Percentiles rank a stretch among this genome's conserved stretches.
These are phyloP conservation scores for Eurystomus gularis DNA, from an alignment of 2,113 vertebrate genomes.

Conservation along the genomic window DNA sequence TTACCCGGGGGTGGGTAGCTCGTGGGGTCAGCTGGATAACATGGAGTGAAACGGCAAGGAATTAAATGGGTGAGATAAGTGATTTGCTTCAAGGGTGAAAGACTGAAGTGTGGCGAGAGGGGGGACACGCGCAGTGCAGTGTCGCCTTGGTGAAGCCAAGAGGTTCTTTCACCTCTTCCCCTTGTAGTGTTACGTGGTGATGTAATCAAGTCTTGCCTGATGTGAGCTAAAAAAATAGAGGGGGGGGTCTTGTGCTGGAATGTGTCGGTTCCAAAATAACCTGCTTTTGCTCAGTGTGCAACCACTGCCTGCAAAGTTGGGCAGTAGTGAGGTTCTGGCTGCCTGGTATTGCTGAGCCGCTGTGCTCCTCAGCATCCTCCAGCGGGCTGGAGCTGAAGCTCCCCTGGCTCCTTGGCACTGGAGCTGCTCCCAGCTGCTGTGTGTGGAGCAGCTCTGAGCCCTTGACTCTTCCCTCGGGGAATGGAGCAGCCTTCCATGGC, in stretches of 20 bases:
- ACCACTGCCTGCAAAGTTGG: background rate
- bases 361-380: fast-evolving
- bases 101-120: fast-evolving
- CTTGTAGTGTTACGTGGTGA: fast-evolving
- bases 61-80: background rate
- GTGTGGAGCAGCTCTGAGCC: background rate
- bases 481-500: background rate
- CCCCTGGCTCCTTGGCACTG: fast-evolving
- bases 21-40: fast-evolving
- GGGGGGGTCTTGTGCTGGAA: fast-evolving
- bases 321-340: background rate
- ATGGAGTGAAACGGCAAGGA: fast-evolving
- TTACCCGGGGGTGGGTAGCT: background rate
- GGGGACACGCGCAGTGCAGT: fast-evolving
- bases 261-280: fast-evolving
- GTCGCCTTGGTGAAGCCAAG: fast-evolving
- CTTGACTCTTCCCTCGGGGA: background rate
- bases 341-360: fast-evolving
- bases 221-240: fast-evolving
- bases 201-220: background rate
- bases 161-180: background rate
- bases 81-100: background rate
- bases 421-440: background rate
- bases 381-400: fast-evolving
- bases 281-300: background rate